Conservation (phyloP, 2,888 invertebrate genomes). For the Nomada fucata region DNA sequence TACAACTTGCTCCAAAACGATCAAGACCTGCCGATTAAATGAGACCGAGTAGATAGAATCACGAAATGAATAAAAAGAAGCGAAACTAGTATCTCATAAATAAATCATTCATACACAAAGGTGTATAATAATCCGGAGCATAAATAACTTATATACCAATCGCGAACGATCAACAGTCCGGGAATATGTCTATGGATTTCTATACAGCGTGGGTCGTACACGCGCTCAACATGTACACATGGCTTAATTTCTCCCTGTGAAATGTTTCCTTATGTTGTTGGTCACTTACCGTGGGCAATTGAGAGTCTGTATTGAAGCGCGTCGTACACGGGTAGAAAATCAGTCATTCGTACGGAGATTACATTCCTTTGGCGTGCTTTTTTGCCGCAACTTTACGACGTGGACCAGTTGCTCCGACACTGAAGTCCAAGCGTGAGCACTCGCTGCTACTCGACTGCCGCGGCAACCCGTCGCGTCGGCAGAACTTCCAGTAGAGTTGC, state of each 20-base stretch:
- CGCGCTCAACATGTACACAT: background rate
- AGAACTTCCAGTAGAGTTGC: conserved; percentile 47
- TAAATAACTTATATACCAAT: background rate
- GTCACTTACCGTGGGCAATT: conserved; percentile 58
- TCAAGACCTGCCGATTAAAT: no score
- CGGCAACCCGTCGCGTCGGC: conserved; percentile 45
- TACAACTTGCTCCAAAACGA: background rate
- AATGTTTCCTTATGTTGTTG: background rate
- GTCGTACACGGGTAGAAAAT: conserved; percentile 72
- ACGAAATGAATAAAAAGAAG: background rate
- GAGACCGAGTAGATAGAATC: background rate
- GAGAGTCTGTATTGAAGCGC: conserved; percentile 60
- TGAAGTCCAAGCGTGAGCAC: conserved; percentile 77
- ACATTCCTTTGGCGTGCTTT: conserved; percentile 79
- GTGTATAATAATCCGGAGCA: background rate
- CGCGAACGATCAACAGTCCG: background rate
- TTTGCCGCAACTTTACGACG: conserved; percentile 66
- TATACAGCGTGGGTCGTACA: background rate
- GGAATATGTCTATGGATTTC: conserved; percentile 13
- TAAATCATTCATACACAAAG: background rate
- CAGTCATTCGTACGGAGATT: conserved; percentile 76
- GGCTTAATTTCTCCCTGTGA: background rate
- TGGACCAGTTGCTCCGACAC: conserved; percentile 83
- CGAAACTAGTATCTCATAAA: background rate
- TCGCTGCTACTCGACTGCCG: conserved; percentile 67